Evolutionary conservation across 1,140 invertebrate species (phyloP).

Genomic region (Schmidtea mediterranea): DNA sequence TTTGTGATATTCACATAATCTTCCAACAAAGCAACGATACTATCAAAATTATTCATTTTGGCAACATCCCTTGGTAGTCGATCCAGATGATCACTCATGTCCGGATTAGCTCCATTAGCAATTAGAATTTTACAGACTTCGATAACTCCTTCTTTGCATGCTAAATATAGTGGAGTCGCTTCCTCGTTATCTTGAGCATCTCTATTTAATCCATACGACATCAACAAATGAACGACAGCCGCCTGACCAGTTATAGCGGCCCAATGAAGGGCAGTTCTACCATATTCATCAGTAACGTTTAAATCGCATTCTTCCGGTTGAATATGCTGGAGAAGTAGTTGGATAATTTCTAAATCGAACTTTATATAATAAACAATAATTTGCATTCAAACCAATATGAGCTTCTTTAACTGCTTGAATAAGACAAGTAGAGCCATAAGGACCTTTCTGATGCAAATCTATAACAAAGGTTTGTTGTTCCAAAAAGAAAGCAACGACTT

Average conservation of each 20-base stretch:
- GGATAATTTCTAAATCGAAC: too few relatives aligned
- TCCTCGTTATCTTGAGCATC: neutral
- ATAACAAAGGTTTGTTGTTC: too few relatives aligned
- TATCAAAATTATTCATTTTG: too few relatives aligned
- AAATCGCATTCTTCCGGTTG: neutral
- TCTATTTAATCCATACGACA: neutral
- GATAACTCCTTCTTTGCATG: neutral
- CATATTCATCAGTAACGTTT: constrained; percentile 1
- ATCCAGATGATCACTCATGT: neutral
- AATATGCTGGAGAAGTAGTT: too few relatives aligned
- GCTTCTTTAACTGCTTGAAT: too few relatives aligned
- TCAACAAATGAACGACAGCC: neutral
- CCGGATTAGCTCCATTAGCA: neutral
- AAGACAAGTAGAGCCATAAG: too few relatives aligned
- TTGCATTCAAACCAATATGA: too few relatives aligned
- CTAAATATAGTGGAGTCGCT: neutral
- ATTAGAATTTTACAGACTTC: neutral
- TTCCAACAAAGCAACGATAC: too few relatives aligned
- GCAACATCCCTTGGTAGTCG: neutral
- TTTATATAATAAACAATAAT: too few relatives aligned
- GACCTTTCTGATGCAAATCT: too few relatives aligned
- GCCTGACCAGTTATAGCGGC: neutral
- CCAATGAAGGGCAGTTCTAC: constrained; percentile 2
- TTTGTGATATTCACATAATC: too few relatives aligned
- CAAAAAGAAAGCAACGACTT: too few relatives aligned